A percentile compares a stretch with the other conserved stretches of the same genome.
phyloP scores from a whole-genome alignment of 2,113 vertebrate genomes.

The Ramphastos sulfuratus region DNA sequence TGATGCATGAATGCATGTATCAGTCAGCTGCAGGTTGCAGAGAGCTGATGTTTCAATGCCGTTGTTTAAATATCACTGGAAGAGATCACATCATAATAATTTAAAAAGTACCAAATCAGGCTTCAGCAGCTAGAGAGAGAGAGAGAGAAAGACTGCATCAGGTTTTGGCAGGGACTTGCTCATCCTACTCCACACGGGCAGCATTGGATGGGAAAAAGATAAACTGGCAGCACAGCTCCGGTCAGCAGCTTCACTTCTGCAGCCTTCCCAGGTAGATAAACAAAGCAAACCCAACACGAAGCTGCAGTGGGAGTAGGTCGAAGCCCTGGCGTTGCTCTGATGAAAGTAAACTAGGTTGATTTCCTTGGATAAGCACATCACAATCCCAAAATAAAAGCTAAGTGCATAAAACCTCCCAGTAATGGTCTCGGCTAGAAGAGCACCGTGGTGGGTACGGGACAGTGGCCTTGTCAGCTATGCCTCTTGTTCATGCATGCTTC shows the following conservation, averaged over 20 bases:
- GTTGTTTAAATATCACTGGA: slow-evolving; percentile 67
- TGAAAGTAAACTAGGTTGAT: slow-evolving; percentile 72
- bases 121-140: slow-evolving; percentile 73
- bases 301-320: slow-evolving; percentile 63
- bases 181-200: slow-evolving; percentile 70
- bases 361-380: slow-evolving; percentile 67
- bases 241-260: slow-evolving; percentile 82
- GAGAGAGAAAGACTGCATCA: slow-evolving; percentile 37
- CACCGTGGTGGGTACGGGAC: slow-evolving; percentile 13
- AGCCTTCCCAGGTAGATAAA: slow-evolving; percentile 75
- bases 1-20: neutral
- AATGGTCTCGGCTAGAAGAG: slow-evolving; percentile 40
- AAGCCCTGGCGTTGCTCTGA: slow-evolving; percentile 83
- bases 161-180: slow-evolving; percentile 71
- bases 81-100: slow-evolving; percentile 44
- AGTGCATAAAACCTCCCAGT: slow-evolving; percentile 56
- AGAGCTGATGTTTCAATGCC: slow-evolving; percentile 59
- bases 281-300: slow-evolving; percentile 69
- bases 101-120: slow-evolving; percentile 72
- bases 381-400: slow-evolving; percentile 50
- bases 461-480: slow-evolving; percentile 46
- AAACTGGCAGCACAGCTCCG: slow-evolving; percentile 76
- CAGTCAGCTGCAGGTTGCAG: slow-evolving; percentile 50
- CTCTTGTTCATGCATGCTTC: slow-evolving; percentile 29
- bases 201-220: slow-evolving; percentile 67